phyloP scores from a whole-genome alignment of 1,140 invertebrate genomes.

The Brachionus rotundiformis region DNA sequence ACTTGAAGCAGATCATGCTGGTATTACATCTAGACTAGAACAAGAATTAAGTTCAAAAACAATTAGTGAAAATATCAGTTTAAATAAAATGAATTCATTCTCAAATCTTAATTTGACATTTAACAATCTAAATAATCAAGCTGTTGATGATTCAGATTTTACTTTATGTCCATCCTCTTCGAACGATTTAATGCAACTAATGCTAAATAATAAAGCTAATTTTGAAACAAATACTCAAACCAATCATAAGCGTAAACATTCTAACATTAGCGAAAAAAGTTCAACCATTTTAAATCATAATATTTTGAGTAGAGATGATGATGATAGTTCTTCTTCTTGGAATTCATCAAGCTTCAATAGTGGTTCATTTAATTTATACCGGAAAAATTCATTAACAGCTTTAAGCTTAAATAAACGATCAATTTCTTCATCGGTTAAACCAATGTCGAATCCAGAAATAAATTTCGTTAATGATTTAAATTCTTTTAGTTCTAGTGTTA shows the following conservation, averaged over 20 bases:
- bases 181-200: constrained; percentile 38
- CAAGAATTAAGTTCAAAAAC: constrained; percentile 65
- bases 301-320: not conserved
- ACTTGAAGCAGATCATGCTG: constrained; percentile 93
- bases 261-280: constrained; percentile 25
- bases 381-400: not conserved
- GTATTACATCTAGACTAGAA: constrained; percentile 92
- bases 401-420: not conserved
- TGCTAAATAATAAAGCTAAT: not conserved
- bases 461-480: not conserved
- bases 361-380: not conserved
- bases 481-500: not conserved
- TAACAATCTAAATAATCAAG: constrained; percentile 23
- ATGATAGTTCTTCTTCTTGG: constrained; percentile 25
- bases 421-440: not conserved
- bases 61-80: constrained; percentile 6
- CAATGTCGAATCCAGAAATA: not conserved
- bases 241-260: constrained; percentile 34
- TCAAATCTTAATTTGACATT: constrained; percentile 2
- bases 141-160: constrained; percentile 26
- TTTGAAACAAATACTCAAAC: not conserved
- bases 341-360: constrained; percentile 24
- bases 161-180: not conserved
- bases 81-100: not conserved
- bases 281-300: not conserved